Percentiles rank a stretch among this genome's conserved stretches.
Conservation (phyloP, 2,888 invertebrate genomes). For the Sphaerophoria taeniata region DNA sequence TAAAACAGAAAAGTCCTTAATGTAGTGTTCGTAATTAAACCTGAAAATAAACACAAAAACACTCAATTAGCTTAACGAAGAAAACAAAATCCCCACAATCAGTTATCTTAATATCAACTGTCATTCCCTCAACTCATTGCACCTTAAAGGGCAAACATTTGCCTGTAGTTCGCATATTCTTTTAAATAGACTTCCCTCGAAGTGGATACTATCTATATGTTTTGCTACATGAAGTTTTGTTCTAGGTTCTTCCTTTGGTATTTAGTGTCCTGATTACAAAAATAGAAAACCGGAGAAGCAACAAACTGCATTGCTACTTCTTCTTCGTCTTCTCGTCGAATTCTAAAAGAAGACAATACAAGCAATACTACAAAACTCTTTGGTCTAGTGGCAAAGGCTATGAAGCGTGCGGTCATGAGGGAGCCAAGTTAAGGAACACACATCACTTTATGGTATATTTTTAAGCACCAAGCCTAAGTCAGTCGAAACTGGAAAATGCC, state of each 20-base stretch:
- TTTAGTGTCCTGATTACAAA: conserved; percentile 69
- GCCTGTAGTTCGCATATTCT: conserved; percentile 69
- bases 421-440: conserved; percentile 7
- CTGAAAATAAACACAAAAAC: conserved; percentile 59
- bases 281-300: conserved; percentile 70
- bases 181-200: conserved; percentile 58
- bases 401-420: conserved; percentile 47
- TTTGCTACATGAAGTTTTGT: neutral
- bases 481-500: conserved; percentile 62
- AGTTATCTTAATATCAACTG: conserved; percentile 66
- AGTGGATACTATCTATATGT: neutral
- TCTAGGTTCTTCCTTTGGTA: conserved; percentile 57
- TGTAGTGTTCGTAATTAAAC: conserved; percentile 48
- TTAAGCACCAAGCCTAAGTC: conserved; percentile 10
- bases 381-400: neutral
- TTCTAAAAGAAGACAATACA: conserved; percentile 14
- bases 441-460: neutral
- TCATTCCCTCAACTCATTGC: conserved; percentile 71
- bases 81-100: conserved; percentile 26
- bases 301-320: conserved; percentile 68
- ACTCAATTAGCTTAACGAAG: conserved; percentile 21
- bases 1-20: conserved; percentile 18
- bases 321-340: neutral
- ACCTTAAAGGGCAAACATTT: conserved; percentile 73
- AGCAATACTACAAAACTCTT: conserved; percentile 17